Base-by-base conservation (phyloP, 2,888 invertebrate genomes). In the Crematogaster levior region DNA sequence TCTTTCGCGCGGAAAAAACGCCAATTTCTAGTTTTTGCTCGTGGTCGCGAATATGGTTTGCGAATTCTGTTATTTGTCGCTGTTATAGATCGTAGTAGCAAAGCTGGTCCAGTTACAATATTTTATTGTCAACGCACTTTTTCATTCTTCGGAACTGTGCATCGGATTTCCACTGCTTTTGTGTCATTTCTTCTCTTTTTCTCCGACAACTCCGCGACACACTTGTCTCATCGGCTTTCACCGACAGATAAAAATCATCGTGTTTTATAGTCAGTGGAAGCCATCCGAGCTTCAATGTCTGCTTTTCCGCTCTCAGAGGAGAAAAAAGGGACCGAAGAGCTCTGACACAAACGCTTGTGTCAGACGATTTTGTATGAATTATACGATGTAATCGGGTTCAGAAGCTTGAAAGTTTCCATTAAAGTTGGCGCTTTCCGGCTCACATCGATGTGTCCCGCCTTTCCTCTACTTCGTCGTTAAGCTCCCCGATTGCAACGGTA, bases 401-500 rank as follows among this genome's bases (percentile, higher is more conserved):
- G 18, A 46, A n/a, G 43, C 46, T 61, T n/a, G 18, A 21, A 46
- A 30, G 15, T 37, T 46, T 9, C 15, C 48, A 21, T 48, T 18
- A n/a, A n/a, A n/a, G n/a, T n/a, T n/a, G n/a, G 61, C 61, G 61
- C n/a, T 63, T 37, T 10, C 65, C 65, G 37, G n/a, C 40, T 5
- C 34, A 18, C 40, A 30, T 15, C 63, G 30, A 15, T 21, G 43
- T 21, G n/a, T 37, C 24, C 24, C 63, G 10, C 56, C 27, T 12
- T 37, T 72, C 24, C 53, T 24, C 34, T 40, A 18, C 27, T 48
- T 6, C 1, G 12, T 43, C 56, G 30, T 56, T 21, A 43, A 46
- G 56, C 43, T 43, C 24, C 27, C 43, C 68, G 56, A 65, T 75
- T 27, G 68, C 77, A 84, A 72, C 79, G 58, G 84, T 84, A 66